phyloP scores from a whole-genome alignment of 2,888 invertebrate species.

The Cactoblastis cactorum region DNA sequence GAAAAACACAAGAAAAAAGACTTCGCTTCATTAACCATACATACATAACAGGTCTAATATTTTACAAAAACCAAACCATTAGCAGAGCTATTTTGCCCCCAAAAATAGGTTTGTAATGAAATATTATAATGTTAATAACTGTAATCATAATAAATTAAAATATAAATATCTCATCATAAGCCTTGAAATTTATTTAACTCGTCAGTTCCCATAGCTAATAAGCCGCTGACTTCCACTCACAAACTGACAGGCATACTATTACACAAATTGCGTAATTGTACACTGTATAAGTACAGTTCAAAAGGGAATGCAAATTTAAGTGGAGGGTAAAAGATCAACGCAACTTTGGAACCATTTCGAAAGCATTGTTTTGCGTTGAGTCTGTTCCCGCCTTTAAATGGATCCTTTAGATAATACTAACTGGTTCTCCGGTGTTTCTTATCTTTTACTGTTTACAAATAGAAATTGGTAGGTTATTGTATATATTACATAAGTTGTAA shows the following conservation, averaged over 20 bases:
- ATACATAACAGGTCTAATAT: no score
- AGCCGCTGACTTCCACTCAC: constrained; percentile 30
- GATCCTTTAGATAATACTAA: constrained; percentile 13
- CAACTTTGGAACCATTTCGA: constrained; percentile 18
- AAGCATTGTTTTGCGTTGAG: constrained; percentile 21
- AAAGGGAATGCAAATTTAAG: constrained; percentile 54
- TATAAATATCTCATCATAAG: background rate
- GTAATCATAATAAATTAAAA: background rate
- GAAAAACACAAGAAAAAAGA: no score
- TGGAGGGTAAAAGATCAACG: constrained; percentile 36
- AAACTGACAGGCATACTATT: constrained; percentile 46
- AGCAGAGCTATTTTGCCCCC: background rate
- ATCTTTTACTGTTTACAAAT: no score
- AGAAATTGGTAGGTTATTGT: no score
- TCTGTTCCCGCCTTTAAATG: constrained; percentile 27
- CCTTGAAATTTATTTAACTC: constrained; percentile 1
- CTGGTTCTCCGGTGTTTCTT: background rate
- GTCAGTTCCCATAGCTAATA: constrained; percentile 21
- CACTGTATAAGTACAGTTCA: constrained; percentile 40
- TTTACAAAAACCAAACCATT: no score
- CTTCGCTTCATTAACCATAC: no score
- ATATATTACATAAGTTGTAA: no score
- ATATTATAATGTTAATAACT: background rate
- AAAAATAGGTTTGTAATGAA: background rate
- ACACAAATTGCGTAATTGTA: constrained; percentile 61